Evolutionary conservation across 2,113 vertebrate species (phyloP), one percentile per base, ranked within the genome.

Genomic region (Cynoglossus semilaevis): DNA sequence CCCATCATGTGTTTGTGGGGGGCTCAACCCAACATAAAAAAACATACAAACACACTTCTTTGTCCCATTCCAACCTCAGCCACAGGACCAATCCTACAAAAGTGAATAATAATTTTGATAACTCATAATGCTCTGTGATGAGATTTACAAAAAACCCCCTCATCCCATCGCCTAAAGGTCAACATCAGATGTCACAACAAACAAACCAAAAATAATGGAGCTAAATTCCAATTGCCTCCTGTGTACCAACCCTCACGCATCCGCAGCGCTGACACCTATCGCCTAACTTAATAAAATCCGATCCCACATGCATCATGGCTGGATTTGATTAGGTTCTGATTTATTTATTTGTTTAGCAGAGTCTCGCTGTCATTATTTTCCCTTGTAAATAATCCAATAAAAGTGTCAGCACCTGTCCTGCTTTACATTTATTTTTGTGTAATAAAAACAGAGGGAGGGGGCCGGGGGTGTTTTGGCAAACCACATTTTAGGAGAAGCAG

Each of bases 321-420:
- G 43, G 67, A 89, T 90, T 86, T 73, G 85, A 90, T 91, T 90
- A 89, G 70, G 64, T 77, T 69, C 61, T 85, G 81, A 87, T 88
- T 88, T 90, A 90, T 91, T 90, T 89, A 89, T 88, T 88, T 90
- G 87, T 89, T 89, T 88, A 84, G 84, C 65, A 50, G 72, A 79
- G 76, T 64, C 77, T 76, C 53, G 46, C 71, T 71, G 77, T 90
- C 88, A 89, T 91, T 87, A 88, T 90, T 88, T 87, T 83, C 74
- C 74, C 82, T 81, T 87, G 87, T 87, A 88, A 88, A 88, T 89
- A 89, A 91, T 89, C 83, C 81, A 90, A 90, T 90, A 88, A 88
- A 91, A 88, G 80, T 77, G 87, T 86, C 86, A 90, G 54, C 74
- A 56, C 18, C 60, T 51, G 42, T 63, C 67, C 69, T 63, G 52